A percentile compares a stretch with the other conserved stretches of the same genome.
Conservation (phyloP, 2,888 invertebrate species). For the Malacosoma neustria region DNA sequence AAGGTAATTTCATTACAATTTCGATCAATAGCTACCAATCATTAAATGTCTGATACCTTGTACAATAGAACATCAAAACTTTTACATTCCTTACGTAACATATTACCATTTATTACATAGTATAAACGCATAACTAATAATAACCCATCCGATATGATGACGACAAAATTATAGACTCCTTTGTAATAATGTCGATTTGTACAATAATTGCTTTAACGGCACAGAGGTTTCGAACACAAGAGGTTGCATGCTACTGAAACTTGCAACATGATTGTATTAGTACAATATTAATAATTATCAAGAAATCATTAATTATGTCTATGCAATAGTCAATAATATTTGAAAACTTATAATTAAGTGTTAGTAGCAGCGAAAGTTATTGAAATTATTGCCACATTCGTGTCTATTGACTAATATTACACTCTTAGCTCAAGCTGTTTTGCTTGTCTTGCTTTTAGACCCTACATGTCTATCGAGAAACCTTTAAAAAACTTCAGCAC, state of each 20-base stretch:
- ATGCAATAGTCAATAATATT: neutral
- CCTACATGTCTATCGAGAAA: too few relatives aligned
- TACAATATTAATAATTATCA: neutral
- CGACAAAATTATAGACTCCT: slow-evolving; percentile 43
- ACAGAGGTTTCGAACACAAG: neutral
- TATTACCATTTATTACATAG: slow-evolving; percentile 27
- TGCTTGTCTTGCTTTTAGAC: too few relatives aligned
- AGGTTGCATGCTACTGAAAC: neutral
- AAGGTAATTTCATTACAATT: neutral
- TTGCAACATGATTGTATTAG: neutral
- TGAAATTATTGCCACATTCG: too few relatives aligned
- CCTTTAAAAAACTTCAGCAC: too few relatives aligned
- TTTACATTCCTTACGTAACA: slow-evolving; percentile 33
- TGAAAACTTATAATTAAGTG: neutral
- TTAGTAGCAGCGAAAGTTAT: too few relatives aligned
- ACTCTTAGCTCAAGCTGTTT: too few relatives aligned
- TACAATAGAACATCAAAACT: slow-evolving; percentile 26
- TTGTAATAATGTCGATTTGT: slow-evolving; percentile 31
- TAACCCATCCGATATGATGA: slow-evolving; percentile 29
- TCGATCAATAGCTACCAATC: slow-evolving; percentile 6
- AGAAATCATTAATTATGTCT: neutral
- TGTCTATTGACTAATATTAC: too few relatives aligned
- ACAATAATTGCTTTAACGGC: slow-evolving; percentile 23
- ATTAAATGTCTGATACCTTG: slow-evolving; percentile 9
- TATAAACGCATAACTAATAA: slow-evolving; percentile 28